Conservation (phyloP, 2,888 invertebrate genomes). For the Sinodicranocentrus sp. region DNA sequence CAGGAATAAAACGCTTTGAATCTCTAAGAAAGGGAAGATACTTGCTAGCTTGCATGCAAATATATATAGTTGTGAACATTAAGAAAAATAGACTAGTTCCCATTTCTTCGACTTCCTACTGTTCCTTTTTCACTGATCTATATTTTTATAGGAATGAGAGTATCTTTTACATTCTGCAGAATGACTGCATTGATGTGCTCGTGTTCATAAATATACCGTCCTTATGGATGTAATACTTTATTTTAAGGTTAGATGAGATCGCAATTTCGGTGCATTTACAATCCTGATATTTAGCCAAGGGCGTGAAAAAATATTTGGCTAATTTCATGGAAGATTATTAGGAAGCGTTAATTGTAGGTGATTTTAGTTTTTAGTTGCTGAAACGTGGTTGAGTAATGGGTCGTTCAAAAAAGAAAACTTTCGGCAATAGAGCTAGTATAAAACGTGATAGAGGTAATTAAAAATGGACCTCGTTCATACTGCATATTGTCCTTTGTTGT, state of each 20-base stretch:
- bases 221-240: background rate
- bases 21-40: no score
- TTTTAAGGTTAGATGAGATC: slow-evolving; percentile 39
- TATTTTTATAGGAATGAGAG: background rate
- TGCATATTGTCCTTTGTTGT: no score
- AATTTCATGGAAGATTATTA: slow-evolving; percentile 12
- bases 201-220: background rate
- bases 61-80: background rate
- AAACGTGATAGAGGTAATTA: slow-evolving; percentile 56
- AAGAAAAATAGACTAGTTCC: slow-evolving; percentile 3
- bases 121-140: background rate
- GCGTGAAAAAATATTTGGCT: slow-evolving; percentile 53
- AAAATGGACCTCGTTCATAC: no score
- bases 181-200: slow-evolving; percentile 31
- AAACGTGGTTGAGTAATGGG: slow-evolving; percentile 53
- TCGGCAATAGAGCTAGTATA: slow-evolving; percentile 54
- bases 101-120: slow-evolving; percentile 3
- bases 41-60: background rate
- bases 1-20: no score
- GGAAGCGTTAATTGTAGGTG: background rate
- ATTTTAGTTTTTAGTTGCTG: background rate
- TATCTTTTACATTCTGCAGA: background rate
- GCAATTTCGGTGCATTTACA: slow-evolving; percentile 42
- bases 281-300: slow-evolving; percentile 60
- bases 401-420: slow-evolving; percentile 53